Conservation (phyloP, 2,888 invertebrate genomes). For the Harpalus rubripes region DNA sequence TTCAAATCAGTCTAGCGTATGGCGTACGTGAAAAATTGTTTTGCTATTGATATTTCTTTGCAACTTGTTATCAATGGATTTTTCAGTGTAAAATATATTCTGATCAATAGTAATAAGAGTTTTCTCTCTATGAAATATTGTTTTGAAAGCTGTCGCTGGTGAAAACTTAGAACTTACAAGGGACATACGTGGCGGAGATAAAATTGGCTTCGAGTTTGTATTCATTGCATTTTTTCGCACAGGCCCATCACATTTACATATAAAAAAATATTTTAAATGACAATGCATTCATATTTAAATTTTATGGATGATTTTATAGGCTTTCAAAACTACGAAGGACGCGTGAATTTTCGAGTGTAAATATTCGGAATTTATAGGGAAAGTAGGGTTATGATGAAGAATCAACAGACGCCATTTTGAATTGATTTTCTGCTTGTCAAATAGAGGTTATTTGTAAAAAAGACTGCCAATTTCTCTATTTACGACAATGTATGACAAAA, state of each 20-base stretch:
- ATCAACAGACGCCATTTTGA: neutral
- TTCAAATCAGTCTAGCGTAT: constrained; percentile 12
- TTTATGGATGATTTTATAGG: constrained; percentile 18
- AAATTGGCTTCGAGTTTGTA: constrained; percentile 16
- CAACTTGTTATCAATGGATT: neutral
- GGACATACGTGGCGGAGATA: neutral
- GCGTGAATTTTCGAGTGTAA: neutral
- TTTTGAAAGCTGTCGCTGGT: constrained; percentile 28
- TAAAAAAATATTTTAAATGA: constrained; percentile 37
- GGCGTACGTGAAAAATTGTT: constrained; percentile 9
- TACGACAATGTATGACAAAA: no score
- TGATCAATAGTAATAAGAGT: constrained; percentile 21
- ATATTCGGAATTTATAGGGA: neutral
- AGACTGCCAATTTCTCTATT: no score
- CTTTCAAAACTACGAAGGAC: constrained; percentile 5
- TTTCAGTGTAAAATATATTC: neutral
- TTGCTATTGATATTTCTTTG: constrained; percentile 2
- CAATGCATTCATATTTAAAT: constrained; percentile 43
- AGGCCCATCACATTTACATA: neutral
- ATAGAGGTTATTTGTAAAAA: no score
- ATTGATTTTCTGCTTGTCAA: neutral
- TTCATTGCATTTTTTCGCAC: constrained; percentile 29
- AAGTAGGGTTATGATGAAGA: neutral
- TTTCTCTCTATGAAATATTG: constrained; percentile 31
- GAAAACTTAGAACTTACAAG: neutral